Evolutionary conservation across 2,113 vertebrate genomes (phyloP).

Genomic region (Microcebus lehilahytsara): DNA sequence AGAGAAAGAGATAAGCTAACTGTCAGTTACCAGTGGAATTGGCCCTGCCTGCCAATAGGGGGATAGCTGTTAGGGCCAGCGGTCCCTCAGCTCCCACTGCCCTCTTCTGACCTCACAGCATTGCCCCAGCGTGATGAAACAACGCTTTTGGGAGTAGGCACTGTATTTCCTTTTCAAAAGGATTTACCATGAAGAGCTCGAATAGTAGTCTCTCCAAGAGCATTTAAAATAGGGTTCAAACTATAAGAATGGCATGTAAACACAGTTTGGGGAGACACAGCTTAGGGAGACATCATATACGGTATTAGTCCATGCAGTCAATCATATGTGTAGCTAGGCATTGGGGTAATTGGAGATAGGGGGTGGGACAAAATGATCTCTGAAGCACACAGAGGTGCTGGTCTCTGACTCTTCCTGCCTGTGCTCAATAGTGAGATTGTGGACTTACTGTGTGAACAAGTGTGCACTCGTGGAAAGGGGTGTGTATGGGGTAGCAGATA

Average conservation of each 20-base stretch:
- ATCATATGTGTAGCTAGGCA: background rate
- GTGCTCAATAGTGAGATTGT: background rate
- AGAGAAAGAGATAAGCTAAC: background rate
- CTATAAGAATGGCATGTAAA: background rate
- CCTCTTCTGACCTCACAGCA: background rate
- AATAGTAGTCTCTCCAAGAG: background rate
- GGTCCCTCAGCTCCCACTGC: background rate
- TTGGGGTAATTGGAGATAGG: background rate
- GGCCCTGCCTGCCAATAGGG: background rate
- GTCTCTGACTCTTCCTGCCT: background rate
- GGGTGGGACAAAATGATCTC: background rate
- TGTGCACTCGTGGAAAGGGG: rapidly evolving
- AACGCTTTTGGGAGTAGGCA: background rate
- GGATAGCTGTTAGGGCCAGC: too few species aligned
- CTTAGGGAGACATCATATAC: background rate
- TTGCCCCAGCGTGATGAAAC: background rate
- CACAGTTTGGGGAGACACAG: background rate
- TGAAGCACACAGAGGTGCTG: background rate
- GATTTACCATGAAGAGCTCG: background rate
- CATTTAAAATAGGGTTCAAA: background rate
- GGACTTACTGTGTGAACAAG: background rate
- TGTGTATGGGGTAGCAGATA: background rate
- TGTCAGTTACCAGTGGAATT: background rate
- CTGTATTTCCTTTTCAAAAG: constrained; percentile 5
- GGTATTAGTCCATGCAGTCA: background rate